phyloP scores from a whole-genome alignment of 2,888 invertebrate genomes.

The Laothoe populi region DNA sequence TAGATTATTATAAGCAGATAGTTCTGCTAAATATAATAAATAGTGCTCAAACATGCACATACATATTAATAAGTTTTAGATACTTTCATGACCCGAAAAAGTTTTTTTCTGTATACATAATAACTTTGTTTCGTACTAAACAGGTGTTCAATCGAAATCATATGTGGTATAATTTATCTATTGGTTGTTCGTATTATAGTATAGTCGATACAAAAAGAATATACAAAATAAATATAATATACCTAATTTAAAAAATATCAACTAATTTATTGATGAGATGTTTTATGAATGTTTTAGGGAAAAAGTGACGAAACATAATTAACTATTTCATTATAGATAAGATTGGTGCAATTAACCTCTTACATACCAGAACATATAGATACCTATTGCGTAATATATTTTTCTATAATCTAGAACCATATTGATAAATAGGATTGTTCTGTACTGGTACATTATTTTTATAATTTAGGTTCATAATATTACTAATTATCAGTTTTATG shows the following conservation, averaged over 20 bases:
- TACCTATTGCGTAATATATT: slow-evolving; percentile 2
- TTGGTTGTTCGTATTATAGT: too few species aligned
- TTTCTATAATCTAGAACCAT: neutral
- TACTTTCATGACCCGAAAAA: too few species aligned
- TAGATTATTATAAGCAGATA: too few species aligned
- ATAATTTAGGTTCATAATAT: neutral
- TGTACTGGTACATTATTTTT: neutral
- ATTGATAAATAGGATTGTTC: neutral
- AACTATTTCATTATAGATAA: neutral
- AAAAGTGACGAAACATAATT: neutral
- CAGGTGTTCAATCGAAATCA: too few species aligned
- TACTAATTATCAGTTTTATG: neutral
- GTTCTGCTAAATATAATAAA: too few species aligned
- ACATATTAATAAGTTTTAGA: too few species aligned
- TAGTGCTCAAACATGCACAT: too few species aligned
- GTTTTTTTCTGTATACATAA: too few species aligned
- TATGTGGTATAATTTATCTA: too few species aligned
- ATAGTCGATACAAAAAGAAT: too few species aligned
- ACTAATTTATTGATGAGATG: neutral
- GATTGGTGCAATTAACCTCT: slow-evolving; percentile 2
- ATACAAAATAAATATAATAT: neutral
- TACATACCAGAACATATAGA: too few species aligned
- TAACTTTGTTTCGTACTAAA: too few species aligned
- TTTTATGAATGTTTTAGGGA: neutral
- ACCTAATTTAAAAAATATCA: neutral